A percentile compares a stretch with the other conserved stretches of the same genome.
These are phyloP conservation scores for Girardinichthys multiradiatus DNA, from an alignment of 2,113 vertebrate species.

Conservation along the genomic window DNA sequence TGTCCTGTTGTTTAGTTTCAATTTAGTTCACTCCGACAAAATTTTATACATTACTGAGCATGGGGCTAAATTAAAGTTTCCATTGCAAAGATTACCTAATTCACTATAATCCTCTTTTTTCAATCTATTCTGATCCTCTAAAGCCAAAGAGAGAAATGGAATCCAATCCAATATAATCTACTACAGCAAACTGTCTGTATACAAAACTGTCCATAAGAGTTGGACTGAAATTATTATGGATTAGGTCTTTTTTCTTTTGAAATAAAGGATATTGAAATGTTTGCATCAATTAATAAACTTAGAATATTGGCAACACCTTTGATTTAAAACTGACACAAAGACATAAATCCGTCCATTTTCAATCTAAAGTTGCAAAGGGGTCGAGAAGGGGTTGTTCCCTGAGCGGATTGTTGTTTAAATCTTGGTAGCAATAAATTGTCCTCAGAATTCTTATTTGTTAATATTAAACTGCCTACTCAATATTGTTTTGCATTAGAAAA, in stretches of 20 bases:
- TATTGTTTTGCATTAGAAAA: too few species aligned
- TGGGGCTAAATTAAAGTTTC: slow-evolving; percentile 22
- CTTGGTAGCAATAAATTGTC: too few species aligned
- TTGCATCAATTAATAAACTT: slow-evolving; percentile 15
- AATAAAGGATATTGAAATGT: slow-evolving; percentile 28
- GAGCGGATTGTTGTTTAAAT: too few species aligned
- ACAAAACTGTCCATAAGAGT: slow-evolving; percentile 2
- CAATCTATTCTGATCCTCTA: slow-evolving; percentile 48
- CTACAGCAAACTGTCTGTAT: slow-evolving; percentile 44
- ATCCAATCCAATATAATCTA: slow-evolving; percentile 62
- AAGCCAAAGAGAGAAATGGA: slow-evolving; percentile 64
- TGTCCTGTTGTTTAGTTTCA: neutral
- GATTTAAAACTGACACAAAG: neutral
- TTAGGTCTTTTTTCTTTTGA: slow-evolving; percentile 22
- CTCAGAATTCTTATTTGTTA: too few species aligned
- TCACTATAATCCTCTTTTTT: slow-evolving; percentile 59
- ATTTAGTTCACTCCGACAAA: slow-evolving; percentile 19
- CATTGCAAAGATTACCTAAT: slow-evolving; percentile 38
- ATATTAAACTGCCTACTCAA: too few species aligned
- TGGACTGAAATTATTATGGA: slow-evolving; percentile 16
- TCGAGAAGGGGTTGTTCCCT: too few species aligned
- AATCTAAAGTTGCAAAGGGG: too few species aligned
- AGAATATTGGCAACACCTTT: neutral
- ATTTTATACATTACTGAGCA: slow-evolving; percentile 4
- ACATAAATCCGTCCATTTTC: too few species aligned